Evolutionary conservation across 2,797 vertebrate genomes (phyloP).

Genomic region (Pygocentrus nattereri): DNA sequence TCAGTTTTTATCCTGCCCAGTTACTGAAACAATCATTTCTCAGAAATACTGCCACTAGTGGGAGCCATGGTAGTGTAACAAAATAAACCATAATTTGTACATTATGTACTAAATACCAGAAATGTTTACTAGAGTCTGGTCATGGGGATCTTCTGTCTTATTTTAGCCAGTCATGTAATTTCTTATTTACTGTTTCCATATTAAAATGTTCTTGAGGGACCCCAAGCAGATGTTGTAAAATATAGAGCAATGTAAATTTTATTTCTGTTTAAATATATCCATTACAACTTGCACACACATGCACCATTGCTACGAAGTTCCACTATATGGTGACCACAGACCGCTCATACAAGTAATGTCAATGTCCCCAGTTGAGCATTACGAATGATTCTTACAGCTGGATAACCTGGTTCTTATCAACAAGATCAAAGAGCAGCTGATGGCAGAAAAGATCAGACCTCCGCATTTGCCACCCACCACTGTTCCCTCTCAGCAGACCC

Average conservation of each 20-base stretch:
- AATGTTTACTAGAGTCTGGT: background rate
- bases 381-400: slow-evolving; percentile 84
- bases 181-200: background rate
- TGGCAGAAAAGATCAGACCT: slow-evolving; percentile 98
- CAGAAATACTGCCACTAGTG: slow-evolving; percentile 8
- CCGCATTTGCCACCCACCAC: slow-evolving; percentile 93
- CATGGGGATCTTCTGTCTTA: background rate
- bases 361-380: slow-evolving; percentile 67
- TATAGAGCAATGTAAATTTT: background rate
- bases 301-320: background rate
- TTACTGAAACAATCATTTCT: background rate
- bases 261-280: too few relatives aligned
- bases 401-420: slow-evolving; percentile 99
- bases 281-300: slow-evolving; percentile 2
- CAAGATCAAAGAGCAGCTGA: slow-evolving; percentile 99
- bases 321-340: background rate
- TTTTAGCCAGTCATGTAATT: slow-evolving; percentile 1
- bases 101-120: background rate
- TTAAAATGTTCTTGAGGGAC: background rate
- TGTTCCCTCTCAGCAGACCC: slow-evolving; percentile 90
- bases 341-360: slow-evolving; percentile 2
- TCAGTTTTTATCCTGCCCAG: background rate
- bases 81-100: background rate
- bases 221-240: slow-evolving; percentile 10
- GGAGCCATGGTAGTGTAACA: background rate